Evolutionary conservation across 1,140 invertebrate species (phyloP), one percentile per base, ranked within the genome.

Genomic region (Globodera rostochiensis): DNA sequence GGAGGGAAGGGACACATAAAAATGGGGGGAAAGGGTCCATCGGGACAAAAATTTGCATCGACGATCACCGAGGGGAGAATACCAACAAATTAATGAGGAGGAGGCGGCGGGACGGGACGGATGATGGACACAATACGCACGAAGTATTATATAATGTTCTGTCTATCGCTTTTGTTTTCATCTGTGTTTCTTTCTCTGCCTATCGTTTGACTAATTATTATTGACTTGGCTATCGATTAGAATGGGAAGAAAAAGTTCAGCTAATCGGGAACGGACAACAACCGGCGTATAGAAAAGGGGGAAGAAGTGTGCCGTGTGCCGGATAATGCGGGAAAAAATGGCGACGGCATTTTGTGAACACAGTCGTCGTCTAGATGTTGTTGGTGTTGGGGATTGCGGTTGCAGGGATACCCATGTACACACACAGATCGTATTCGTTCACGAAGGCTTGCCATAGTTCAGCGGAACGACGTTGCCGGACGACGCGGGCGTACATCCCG

Each of bases 1-100:
- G 57, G 57, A 64, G 57, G 13, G 57, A 64, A 64, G 57, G 57
- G 57, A 64, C 57, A 64, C 13, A 15, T 6, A 21, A 64, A 60
- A 19, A 64, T 36, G 36, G 36, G 36, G 36, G 36, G 19, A 1
- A 64, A 64, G 19, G 57, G 19, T 64, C 57, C 57, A 64, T 64
- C 57, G 57, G 57, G 57, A 64, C 57, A 64, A 64, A 64, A 36
- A 64, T 64, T 64, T 64, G 50, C 57, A 64, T 64, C 57, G 57
- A 64, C 15, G 19, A 64, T 64, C 57, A 64, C 57, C 57, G 57
- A 64, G 57, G 57, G 57, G 57, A 15, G 15, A 19, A 64, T 53
- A 64, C 13, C 57, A 64, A 64, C 57, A 64, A 60, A n/a, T n/a
- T 36, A 60, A 60, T 53, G 50, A 60, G 6, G 6, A 19, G 1